Conservation (phyloP, 2,797 vertebrate genomes). For the Heteromormyrus szaboi region DNA sequence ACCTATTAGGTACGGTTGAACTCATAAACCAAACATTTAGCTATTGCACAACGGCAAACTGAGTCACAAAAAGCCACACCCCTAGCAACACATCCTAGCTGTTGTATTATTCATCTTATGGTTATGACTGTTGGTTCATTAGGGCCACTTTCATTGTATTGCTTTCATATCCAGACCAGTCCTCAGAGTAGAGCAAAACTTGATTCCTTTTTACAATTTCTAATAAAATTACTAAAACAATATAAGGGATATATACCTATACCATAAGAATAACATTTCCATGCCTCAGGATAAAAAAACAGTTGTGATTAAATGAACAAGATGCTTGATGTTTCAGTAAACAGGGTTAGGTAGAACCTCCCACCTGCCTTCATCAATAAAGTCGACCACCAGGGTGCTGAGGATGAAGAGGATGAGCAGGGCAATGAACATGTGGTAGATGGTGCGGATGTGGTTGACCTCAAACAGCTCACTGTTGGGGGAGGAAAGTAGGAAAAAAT, state of each 20-base stretch:
- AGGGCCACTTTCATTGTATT: background rate
- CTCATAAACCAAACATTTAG: background rate
- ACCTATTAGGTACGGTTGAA: background rate
- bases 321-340: background rate
- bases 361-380: constrained; percentile 93
- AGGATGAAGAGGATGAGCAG: constrained; percentile 91
- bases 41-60: background rate
- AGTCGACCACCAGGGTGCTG: constrained; percentile 86
- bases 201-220: background rate
- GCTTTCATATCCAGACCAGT: background rate
- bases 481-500: constrained; percentile 3
- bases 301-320: background rate
- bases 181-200: background rate
- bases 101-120: background rate
- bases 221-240: background rate
- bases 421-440: constrained; percentile 98
- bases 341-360: constrained; percentile 19
- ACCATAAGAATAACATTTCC: background rate
- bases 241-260: background rate
- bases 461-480: constrained; percentile 85
- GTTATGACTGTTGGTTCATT: background rate
- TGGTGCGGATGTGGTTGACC: constrained; percentile 93
- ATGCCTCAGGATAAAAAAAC: background rate
- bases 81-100: background rate
- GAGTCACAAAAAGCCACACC: background rate